A percentile compares a stretch with the other conserved stretches of the same genome.
Conservation (phyloP, 1,140 invertebrate genomes). For the Solen grandis region DNA sequence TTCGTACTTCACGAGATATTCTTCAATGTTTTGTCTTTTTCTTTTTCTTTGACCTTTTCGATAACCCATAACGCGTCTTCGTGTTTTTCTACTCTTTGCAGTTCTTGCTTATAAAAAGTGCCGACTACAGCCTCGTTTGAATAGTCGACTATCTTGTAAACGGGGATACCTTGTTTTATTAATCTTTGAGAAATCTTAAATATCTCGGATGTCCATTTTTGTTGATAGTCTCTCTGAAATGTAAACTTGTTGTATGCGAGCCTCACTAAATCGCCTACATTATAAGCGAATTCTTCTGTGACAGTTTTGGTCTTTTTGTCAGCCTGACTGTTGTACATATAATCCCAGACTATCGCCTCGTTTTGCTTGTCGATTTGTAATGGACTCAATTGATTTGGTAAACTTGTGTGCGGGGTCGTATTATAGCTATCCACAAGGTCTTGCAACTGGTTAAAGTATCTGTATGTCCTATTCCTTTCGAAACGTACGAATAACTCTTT, state of each 20-base stretch:
- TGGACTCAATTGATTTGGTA: not conserved
- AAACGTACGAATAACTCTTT: not conserved
- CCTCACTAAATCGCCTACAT: conserved; percentile 45
- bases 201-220: too few species aligned
- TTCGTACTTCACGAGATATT: conserved; percentile 49
- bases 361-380: not conserved
- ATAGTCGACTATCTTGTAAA: conserved; percentile 50
- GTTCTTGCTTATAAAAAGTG: conserved; percentile 50
- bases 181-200: conserved; percentile 48
- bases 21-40: conserved; percentile 21
- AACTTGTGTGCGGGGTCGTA: not conserved
- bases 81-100: too few species aligned
- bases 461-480: not conserved
- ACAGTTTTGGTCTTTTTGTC: too few species aligned
- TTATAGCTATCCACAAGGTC: not conserved
- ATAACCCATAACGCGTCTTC: too few species aligned
- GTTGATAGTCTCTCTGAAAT: conserved; percentile 50
- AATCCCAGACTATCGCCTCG: conserved; percentile 5
- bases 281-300: conserved; percentile 38
- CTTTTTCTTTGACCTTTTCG: too few species aligned
- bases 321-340: not conserved
- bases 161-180: conserved; percentile 22
- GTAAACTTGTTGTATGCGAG: conserved; percentile 29
- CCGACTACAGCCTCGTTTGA: conserved; percentile 23
- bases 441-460: not conserved